These are phyloP conservation scores for Littorina saxatilis DNA, from an alignment of 1,140 invertebrate genomes.

Conservation along the genomic window DNA sequence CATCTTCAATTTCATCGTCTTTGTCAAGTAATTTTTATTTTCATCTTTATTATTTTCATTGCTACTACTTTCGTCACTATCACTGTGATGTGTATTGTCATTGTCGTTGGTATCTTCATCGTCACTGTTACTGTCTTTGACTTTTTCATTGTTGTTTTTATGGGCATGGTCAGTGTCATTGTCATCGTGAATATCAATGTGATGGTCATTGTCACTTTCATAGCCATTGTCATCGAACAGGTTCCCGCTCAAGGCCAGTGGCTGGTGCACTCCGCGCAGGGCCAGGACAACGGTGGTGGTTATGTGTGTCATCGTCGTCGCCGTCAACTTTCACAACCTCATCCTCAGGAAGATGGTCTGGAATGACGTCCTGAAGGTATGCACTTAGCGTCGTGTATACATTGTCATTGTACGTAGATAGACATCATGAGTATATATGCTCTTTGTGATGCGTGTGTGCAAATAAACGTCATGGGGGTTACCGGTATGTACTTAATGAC, in stretches of 20 bases:
- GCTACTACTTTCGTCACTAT: too few species aligned
- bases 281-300: neutral
- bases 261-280: constrained; percentile 4
- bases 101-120: too few species aligned
- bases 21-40: too few species aligned
- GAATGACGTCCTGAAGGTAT: neutral
- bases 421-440: neutral
- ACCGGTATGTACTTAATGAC: too few species aligned
- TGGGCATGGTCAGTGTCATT: neutral
- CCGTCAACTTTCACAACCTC: constrained; percentile 4
- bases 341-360: constrained; percentile 1
- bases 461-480: neutral
- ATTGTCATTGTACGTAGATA: too few species aligned
- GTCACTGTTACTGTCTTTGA: too few species aligned
- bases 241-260: constrained; percentile 27
- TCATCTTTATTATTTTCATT: too few species aligned
- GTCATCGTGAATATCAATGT: neutral
- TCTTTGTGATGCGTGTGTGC: neutral
- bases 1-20: too few species aligned
- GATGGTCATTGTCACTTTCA: neutral
- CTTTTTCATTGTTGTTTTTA: neutral
- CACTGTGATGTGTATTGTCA: too few species aligned
- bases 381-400: neutral
- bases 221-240: too few species aligned
- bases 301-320: neutral